Percentiles rank a stretch among this genome's conserved stretches.
Conservation (phyloP, 2,113 vertebrate genomes). For the Nicator chloris region DNA sequence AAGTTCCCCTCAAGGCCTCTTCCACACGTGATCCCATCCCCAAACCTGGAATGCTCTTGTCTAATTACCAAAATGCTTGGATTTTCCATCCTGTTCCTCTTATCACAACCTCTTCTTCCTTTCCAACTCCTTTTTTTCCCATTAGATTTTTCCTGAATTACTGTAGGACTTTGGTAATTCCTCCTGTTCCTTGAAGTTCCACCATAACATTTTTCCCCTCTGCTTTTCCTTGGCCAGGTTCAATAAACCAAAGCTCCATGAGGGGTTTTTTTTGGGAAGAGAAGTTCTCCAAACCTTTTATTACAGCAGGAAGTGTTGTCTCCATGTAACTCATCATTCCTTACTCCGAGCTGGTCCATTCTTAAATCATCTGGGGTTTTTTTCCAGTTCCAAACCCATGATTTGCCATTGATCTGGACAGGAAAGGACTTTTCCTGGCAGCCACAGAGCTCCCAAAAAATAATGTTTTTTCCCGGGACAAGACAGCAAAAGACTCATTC, state of each 20-base stretch:
- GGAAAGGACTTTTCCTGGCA: not conserved
- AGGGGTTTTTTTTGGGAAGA: not conserved
- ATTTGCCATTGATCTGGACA: not conserved
- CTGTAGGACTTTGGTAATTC: not conserved
- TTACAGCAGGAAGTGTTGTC: not conserved
- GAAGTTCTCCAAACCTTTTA: not conserved
- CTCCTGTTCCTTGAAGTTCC: not conserved
- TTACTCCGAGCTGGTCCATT: not conserved
- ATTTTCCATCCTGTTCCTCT: not conserved
- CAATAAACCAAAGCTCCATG: not conserved
- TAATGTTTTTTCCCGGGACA: not conserved
- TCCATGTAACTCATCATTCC: not conserved
- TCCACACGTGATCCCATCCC: not conserved
- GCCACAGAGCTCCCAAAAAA: not conserved
- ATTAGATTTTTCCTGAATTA: not conserved
- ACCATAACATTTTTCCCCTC: not conserved
- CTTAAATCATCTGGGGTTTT: not conserved
- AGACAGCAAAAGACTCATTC: not conserved
- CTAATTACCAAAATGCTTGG: not conserved
- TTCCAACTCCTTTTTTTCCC: not conserved
- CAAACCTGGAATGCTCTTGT: accelerated
- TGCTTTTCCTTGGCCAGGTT: not conserved
- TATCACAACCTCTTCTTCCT: not conserved
- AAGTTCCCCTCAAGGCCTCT: not conserved
- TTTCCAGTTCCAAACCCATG: not conserved